phyloP scores from a whole-genome alignment of 2,113 vertebrate genomes.

The Pyxicephalus adspersus region DNA sequence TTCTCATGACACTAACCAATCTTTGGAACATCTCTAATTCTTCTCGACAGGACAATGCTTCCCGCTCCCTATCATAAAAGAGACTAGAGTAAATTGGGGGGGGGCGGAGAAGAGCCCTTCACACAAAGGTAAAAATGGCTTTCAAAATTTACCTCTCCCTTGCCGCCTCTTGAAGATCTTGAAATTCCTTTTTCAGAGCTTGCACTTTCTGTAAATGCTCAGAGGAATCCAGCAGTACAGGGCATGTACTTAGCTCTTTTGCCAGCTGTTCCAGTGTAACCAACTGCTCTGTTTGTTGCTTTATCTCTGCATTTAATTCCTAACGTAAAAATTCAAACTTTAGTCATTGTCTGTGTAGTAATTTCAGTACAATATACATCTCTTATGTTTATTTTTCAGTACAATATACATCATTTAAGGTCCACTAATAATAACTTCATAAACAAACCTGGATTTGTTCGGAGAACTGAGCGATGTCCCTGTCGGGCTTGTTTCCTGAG shows the following conservation, averaged over 20 bases:
- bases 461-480: conserved; percentile 83
- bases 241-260: conserved; percentile 76
- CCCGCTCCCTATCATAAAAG: conserved; percentile 71
- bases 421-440: too few relatives aligned
- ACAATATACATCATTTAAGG: neutral
- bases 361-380: neutral
- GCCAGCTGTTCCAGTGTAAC: conserved; percentile 79
- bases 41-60: conserved; percentile 76
- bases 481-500: conserved; percentile 83
- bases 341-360: neutral
- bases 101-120: too few relatives aligned
- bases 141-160: conserved; percentile 79
- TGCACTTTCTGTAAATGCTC: conserved; percentile 79
- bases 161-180: conserved; percentile 77
- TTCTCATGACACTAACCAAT: conserved; percentile 73
- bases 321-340: conserved; percentile 59
- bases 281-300: conserved; percentile 83
- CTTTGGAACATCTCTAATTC: conserved; percentile 76
- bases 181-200: conserved; percentile 82
- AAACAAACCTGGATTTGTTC: conserved; percentile 86
- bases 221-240: conserved; percentile 70
- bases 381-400: neutral
- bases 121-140: too few relatives aligned
- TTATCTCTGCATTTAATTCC: conserved; percentile 86
- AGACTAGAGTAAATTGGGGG: neutral